A percentile compares a stretch with the other conserved stretches of the same genome.
Conservation (phyloP, 2,888 invertebrate species). For the Itoplectis maculator region DNA sequence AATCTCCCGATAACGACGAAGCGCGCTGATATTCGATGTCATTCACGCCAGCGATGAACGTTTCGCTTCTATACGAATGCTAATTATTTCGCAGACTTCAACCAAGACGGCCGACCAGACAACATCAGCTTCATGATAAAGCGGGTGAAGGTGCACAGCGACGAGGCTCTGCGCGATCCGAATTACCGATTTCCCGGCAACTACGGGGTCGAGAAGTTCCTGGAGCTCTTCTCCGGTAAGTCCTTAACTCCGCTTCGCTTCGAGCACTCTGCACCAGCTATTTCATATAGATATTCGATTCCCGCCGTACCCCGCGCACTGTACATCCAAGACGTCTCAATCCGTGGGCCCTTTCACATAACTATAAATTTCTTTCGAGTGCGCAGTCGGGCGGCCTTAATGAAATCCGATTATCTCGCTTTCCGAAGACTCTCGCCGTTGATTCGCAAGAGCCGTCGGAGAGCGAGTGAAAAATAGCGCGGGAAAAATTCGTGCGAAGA, state of each 20-base stretch:
- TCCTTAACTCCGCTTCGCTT: neutral
- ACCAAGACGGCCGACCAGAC: constrained; percentile 95
- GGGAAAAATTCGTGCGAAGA: neutral
- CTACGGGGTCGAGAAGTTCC: constrained; percentile 98
- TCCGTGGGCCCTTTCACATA: neutral
- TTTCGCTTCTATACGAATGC: neutral
- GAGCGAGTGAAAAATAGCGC: too few relatives aligned
- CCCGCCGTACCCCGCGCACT: neutral
- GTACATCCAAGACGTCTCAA: neutral
- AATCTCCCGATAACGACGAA: neutral
- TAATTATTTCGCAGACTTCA: constrained; percentile 90
- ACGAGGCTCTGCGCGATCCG: constrained; percentile 92
- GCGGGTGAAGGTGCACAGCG: constrained; percentile 95
- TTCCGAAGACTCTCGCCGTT: neutral
- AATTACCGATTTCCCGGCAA: constrained; percentile 95
- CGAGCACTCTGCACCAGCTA: neutral
- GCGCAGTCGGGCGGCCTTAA: constrained; percentile 17
- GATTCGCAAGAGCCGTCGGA: too few relatives aligned
- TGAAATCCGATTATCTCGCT: constrained; percentile 53
- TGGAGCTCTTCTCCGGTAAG: constrained; percentile 97
- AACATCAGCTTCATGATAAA: constrained; percentile 98
- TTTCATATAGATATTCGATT: constrained; percentile 2
- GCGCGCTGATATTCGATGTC: neutral
- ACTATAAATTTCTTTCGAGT: constrained; percentile 49
- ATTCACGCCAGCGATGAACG: neutral